Evolutionary conservation across 2,113 vertebrate species (phyloP).

Genomic region (Brachirus orientalis): DNA sequence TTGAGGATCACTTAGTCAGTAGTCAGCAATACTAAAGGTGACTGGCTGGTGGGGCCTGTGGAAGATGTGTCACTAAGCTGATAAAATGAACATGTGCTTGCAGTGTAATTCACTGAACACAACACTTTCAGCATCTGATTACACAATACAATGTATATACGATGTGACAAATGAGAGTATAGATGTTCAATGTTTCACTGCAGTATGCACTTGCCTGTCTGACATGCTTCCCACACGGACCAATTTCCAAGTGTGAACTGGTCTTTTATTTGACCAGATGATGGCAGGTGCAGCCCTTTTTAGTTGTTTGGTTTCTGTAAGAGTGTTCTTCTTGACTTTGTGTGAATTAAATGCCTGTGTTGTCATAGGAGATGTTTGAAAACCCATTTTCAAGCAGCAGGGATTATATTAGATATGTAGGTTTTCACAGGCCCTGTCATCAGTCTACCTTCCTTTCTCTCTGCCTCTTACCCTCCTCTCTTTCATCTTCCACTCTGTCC

Average conservation of each 20-base stretch:
- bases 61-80: constrained; percentile 45
- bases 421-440: constrained; percentile 27
- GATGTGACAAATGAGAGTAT: too few species aligned
- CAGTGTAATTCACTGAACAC: constrained; percentile 36
- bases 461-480: constrained; percentile 23
- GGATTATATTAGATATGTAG: constrained; percentile 19
- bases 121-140: constrained; percentile 21
- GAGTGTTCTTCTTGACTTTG: background rate
- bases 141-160: too few species aligned
- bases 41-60: constrained; percentile 1
- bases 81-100: constrained; percentile 52
- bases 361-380: background rate
- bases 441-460: constrained; percentile 7
- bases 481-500: constrained; percentile 13
- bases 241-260: too few species aligned
- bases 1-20: too few species aligned
- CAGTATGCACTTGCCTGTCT: too few species aligned
- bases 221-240: too few species aligned
- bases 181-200: too few species aligned
- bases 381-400: constrained; percentile 10
- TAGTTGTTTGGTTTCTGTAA: too few species aligned
- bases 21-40: constrained; percentile 9
- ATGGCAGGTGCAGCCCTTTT: too few species aligned
- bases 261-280: too few species aligned
- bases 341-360: background rate